Evolutionary conservation across 2,113 vertebrate genomes (phyloP).

Genomic region (Theristicus caerulescens): DNA sequence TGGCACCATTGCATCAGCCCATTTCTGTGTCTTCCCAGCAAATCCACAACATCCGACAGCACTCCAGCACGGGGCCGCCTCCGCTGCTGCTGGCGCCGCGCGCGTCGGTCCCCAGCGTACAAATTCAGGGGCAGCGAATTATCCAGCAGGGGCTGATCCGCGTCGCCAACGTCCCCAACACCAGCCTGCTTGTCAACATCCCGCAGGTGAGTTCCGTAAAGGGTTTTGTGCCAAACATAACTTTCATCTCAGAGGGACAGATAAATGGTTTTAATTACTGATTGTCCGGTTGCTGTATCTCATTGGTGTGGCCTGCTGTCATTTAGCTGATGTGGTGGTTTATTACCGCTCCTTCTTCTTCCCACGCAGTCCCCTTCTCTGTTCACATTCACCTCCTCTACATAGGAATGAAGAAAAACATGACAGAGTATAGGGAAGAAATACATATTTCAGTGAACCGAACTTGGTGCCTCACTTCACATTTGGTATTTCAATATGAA

Average conservation of each 20-base stretch:
- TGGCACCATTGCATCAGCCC: slow-evolving; percentile 65
- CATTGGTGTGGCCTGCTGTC: not conserved
- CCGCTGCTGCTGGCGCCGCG: slow-evolving; percentile 91
- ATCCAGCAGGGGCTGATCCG: slow-evolving; percentile 98
- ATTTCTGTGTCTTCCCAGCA: slow-evolving; percentile 87
- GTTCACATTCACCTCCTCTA: not conserved
- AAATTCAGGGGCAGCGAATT: slow-evolving; percentile 94
- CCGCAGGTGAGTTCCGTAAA: slow-evolving; percentile 75
- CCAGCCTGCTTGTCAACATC: slow-evolving; percentile 92
- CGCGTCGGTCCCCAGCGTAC: slow-evolving; percentile 90
- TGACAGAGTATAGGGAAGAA: not conserved
- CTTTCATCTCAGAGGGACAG: not conserved
- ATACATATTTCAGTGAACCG: not conserved
- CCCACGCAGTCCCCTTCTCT: not conserved
- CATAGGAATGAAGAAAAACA: not conserved
- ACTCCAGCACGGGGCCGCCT: slow-evolving; percentile 90
- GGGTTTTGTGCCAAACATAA: rapidly evolving
- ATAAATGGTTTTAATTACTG: not conserved
- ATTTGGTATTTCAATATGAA: not conserved
- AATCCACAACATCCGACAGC: slow-evolving; percentile 90
- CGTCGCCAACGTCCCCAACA: slow-evolving; percentile 90
- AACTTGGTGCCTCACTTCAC: not conserved
- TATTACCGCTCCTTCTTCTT: not conserved
- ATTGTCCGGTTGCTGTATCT: not conserved
- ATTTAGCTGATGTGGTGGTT: rapidly evolving